These are phyloP conservation scores for Telmatochromis sp. DNA, from an alignment of 2,113 vertebrate genomes.

Conservation along the genomic window DNA sequence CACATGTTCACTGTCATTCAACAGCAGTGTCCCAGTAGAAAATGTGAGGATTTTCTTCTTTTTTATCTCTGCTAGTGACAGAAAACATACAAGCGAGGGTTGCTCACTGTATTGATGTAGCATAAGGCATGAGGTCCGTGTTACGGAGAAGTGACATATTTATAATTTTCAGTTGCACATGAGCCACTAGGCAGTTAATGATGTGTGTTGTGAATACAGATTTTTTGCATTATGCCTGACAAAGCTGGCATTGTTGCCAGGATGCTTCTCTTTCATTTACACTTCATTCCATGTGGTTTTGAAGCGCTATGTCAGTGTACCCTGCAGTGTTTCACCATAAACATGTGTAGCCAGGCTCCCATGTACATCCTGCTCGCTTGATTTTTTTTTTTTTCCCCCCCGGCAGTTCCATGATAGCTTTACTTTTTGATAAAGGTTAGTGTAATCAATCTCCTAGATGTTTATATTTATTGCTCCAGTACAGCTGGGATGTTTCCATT, in stretches of 20 bases:
- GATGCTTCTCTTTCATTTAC: slow-evolving; percentile 22
- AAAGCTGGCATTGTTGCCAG: background rate
- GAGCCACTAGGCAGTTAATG: slow-evolving; percentile 43
- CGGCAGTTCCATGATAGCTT: background rate
- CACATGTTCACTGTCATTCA: background rate
- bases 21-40: background rate
- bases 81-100: background rate
- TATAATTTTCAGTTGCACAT: slow-evolving; percentile 33
- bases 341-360: background rate
- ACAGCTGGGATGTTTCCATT: slow-evolving; percentile 47
- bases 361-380: background rate
- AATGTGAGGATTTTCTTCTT: background rate
- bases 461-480: slow-evolving; percentile 51
- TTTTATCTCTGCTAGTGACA: background rate
- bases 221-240: slow-evolving; percentile 27
- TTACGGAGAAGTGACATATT: slow-evolving; percentile 45
- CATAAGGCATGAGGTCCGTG: slow-evolving; percentile 2
- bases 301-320: background rate
- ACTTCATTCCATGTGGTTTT: slow-evolving; percentile 17
- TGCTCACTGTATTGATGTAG: slow-evolving; percentile 8
- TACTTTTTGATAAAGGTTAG: slow-evolving; percentile 54
- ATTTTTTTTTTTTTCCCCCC: background rate
- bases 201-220: slow-evolving; percentile 49
- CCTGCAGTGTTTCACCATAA: background rate
- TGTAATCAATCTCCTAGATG: slow-evolving; percentile 45